Percentiles rank a stretch among this genome's conserved stretches.
These are phyloP conservation scores for Polydrusus cervinus DNA, from an alignment of 2,888 invertebrate species.

Conservation along the genomic window DNA sequence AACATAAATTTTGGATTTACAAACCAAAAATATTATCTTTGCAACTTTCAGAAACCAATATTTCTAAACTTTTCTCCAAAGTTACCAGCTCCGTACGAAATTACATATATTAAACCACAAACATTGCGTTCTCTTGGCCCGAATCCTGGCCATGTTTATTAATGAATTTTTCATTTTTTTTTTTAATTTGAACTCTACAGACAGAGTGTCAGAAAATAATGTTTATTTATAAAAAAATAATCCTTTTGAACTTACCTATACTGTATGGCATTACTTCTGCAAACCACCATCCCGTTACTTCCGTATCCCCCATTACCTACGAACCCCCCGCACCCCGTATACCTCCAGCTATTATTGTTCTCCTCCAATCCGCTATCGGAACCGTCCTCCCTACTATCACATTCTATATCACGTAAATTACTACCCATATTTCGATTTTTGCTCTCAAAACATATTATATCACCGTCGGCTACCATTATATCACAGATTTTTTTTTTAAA, in stretches of 20 bases:
- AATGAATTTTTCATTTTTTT: too few relatives aligned
- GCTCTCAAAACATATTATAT: constrained; percentile 36
- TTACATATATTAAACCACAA: too few relatives aligned
- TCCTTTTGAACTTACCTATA: constrained; percentile 51
- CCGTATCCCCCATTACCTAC: constrained; percentile 23
- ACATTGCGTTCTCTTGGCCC: too few relatives aligned
- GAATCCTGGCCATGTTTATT: too few relatives aligned
- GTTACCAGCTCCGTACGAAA: too few relatives aligned
- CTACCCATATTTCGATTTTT: constrained; percentile 16
- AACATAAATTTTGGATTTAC: too few relatives aligned
- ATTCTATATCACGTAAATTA: constrained; percentile 12
- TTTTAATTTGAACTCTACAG: background rate
- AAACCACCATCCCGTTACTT: constrained; percentile 27
- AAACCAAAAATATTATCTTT: too few relatives aligned
- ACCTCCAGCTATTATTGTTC: constrained; percentile 21
- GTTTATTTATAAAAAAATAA: too few relatives aligned
- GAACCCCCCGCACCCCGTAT: background rate
- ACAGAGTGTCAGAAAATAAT: too few relatives aligned
- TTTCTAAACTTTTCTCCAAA: too few relatives aligned
- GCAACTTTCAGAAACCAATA: too few relatives aligned
- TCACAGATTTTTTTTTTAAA: constrained; percentile 26
- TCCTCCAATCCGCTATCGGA: constrained; percentile 5
- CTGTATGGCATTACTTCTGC: constrained; percentile 45
- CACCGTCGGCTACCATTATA: constrained; percentile 54
- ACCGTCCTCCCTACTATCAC: constrained; percentile 5